phyloP scores from a whole-genome alignment of 2,113 vertebrate species.

The Callithrix jacchus region DNA sequence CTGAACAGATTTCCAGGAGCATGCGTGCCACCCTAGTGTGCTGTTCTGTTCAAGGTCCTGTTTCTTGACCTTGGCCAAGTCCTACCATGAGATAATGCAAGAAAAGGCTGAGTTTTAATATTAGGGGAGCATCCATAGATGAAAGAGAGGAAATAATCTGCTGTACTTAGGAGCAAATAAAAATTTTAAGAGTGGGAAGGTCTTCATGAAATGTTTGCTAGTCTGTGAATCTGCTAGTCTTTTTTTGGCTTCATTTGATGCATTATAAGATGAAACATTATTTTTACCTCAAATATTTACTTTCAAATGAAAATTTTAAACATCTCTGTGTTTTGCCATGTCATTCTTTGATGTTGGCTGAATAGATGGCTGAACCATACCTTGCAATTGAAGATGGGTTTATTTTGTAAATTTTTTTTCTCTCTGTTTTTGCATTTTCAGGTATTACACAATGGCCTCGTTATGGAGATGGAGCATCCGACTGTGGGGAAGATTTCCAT shows the following conservation, averaged over 20 bases:
- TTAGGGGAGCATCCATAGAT: not conserved
- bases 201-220: not conserved
- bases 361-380: not conserved
- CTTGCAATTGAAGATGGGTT: not conserved
- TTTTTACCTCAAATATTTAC: slow-evolving; percentile 14
- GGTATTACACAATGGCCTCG: slow-evolving; percentile 93
- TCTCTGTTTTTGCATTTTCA: slow-evolving; percentile 77
- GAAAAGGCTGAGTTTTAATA: not conserved
- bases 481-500: slow-evolving; percentile 90
- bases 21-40: fast-evolving
- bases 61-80: not conserved
- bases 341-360: not conserved
- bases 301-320: slow-evolving; percentile 13
- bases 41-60: not conserved
- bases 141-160: not conserved
- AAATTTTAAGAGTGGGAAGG: slow-evolving; percentile 19
- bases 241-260: not conserved
- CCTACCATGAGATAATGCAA: not conserved
- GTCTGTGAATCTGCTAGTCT: not conserved
- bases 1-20: not conserved
- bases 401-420: slow-evolving; percentile 18
- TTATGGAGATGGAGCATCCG: slow-evolving; percentile 94
- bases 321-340: not conserved
- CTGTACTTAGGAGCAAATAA: slow-evolving; percentile 12
- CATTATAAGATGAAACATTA: not conserved